Evolutionary conservation across 2,113 vertebrate species (phyloP), one percentile per base, ranked within the genome.

Genomic region (Lota lota): DNA sequence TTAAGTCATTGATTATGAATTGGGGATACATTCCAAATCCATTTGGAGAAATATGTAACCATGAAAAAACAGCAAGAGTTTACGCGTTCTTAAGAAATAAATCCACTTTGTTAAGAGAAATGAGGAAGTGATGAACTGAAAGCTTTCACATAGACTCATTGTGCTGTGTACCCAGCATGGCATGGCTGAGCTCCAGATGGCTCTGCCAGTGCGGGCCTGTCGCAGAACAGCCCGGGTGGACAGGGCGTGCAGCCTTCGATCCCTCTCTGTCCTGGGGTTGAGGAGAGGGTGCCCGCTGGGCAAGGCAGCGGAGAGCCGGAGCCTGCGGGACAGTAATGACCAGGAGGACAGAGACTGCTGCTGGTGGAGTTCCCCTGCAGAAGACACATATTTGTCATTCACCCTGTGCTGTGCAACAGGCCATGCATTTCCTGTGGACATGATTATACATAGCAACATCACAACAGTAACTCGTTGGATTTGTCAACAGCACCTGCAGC

Each of bases 271-370:
- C 95, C 94, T 61, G 60, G 11, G 3, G 76, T 77, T 1, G 85
- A 28, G 19, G 96, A 96, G 21, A 94, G 91, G 76, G 93, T 91
- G 2, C 95, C 96, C 0, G 86, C 68, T 18, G 91, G 93, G 68
- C 97, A 98, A 0, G 94, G 94, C 11, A 94, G 21, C 40, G 0
- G 96, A 95, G 22, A 86, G 83, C 0, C 81, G 71, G 0, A 24
- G 94, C 95, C 21, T 5, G 70, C 28, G 4, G 94, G 96, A 64
- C 95, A 98, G 86, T 92, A 97, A 79, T 95, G 91, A 1, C 95
- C 96, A 17, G 80, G 50, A 0, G 94, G 95, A 66, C 95, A 99
- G 80, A 95, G 74, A 64, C 86, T 83, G 73, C 90, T 95, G 73
- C 81, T 84, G 58, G 84, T 77, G 24, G 74, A 89, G 24, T 95